A percentile compares a stretch with the other conserved stretches of the same genome.
Evolutionary conservation across 2,797 vertebrate genomes (phyloP).

Genomic region (Cottoperca gobio): DNA sequence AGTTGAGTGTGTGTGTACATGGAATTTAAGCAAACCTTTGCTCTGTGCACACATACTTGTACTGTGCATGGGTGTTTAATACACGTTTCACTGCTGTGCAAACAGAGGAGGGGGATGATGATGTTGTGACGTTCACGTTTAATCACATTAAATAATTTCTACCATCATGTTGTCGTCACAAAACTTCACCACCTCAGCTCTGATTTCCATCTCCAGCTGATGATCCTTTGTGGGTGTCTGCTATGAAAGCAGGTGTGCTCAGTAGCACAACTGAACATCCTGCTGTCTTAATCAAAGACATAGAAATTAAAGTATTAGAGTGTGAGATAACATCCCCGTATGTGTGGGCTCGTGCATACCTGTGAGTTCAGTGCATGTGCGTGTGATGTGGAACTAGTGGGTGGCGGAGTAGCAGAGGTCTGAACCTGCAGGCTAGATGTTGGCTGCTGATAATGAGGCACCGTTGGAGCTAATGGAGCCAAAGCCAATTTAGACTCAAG

Average conservation of each 20-base stretch:
- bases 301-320: constrained; percentile 60
- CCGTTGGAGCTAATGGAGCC: constrained; percentile 68
- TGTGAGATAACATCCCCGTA: constrained; percentile 3
- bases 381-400: constrained; percentile 23
- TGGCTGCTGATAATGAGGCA: constrained; percentile 69
- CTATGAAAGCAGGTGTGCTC: constrained; percentile 67
- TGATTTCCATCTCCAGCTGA: constrained; percentile 51
- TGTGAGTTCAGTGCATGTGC: constrained; percentile 31
- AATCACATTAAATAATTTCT: constrained; percentile 31
- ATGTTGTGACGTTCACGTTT: not conserved
- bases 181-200: not conserved
- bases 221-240: constrained; percentile 56
- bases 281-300: constrained; percentile 76
- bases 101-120: not conserved
- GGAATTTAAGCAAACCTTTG: constrained; percentile 43
- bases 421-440: constrained; percentile 66
- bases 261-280: constrained; percentile 47
- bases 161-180: constrained; percentile 15
- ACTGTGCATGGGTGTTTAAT: not conserved
- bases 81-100: constrained; percentile 31
- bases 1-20: constrained; percentile 15
- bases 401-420: constrained; percentile 55
- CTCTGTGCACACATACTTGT: constrained; percentile 3
- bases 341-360: constrained; percentile 17
- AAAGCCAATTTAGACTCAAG: constrained; percentile 74